Percentiles rank a stretch among this genome's conserved stretches.
These are phyloP conservation scores for Archegozetes longisetosus DNA, from an alignment of 1,140 invertebrate genomes.

Conservation along the genomic window DNA sequence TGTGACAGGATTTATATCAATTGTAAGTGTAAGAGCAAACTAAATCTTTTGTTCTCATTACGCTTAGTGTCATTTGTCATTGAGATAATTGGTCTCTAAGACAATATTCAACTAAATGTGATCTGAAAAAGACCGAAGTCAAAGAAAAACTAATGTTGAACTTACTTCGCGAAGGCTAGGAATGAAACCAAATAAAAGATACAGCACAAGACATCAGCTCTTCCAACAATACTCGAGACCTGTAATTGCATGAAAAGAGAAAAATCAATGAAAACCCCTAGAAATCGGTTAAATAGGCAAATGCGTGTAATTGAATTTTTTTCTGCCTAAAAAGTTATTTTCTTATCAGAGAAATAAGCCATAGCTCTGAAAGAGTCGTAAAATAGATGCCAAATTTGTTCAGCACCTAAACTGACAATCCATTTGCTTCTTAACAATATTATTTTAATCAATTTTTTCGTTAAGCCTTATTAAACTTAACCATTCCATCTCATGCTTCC, in stretches of 20 bases:
- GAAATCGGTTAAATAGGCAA: no score
- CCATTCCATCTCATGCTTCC: no score
- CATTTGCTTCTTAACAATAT: no score
- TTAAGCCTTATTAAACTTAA: no score
- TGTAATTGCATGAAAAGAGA: slow-evolving; percentile 24
- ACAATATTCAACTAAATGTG: not conserved
- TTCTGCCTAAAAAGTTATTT: no score
- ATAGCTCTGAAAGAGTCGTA: no score
- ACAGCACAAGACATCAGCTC: slow-evolving; percentile 35
- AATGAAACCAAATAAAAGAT: slow-evolving; percentile 31
- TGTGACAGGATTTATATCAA: not conserved
- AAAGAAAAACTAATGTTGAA: slow-evolving; percentile 4
- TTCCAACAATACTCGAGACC: slow-evolving; percentile 37
- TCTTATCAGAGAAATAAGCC: no score
- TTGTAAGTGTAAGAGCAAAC: not conserved
- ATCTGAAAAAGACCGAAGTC: not conserved
- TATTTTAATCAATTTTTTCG: no score
- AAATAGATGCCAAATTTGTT: no score
- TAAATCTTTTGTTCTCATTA: not conserved
- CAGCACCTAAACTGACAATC: no score
- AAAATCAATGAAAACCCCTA: no score
- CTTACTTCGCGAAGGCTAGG: slow-evolving; percentile 27
- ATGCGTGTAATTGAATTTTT: no score
- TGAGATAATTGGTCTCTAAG: not conserved
- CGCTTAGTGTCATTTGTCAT: not conserved